Evolutionary conservation across 2,888 invertebrate species (phyloP).

Genomic region (Trachelus iudaicus): DNA sequence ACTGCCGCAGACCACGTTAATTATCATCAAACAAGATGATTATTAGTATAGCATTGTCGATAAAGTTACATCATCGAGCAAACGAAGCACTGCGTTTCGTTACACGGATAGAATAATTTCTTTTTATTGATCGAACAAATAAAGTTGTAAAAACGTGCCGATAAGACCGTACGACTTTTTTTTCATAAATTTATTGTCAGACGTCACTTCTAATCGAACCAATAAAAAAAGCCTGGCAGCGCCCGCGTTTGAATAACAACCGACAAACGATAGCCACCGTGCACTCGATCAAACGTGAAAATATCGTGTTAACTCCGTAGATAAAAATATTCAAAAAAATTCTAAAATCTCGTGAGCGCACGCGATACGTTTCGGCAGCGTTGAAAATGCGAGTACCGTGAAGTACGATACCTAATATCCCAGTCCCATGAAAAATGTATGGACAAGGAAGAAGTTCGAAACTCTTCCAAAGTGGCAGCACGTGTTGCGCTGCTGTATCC

Average conservation of each 20-base stretch:
- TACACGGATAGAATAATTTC: background rate
- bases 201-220: background rate
- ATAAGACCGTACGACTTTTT: background rate
- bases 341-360: background rate
- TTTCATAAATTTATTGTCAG: background rate
- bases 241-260: background rate
- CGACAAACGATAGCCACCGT: background rate
- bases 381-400: background rate
- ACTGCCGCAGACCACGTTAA: background rate
- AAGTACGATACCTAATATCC: background rate
- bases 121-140: background rate
- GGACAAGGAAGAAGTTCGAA: background rate
- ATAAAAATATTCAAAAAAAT: background rate
- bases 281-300: too few species aligned
- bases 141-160: background rate
- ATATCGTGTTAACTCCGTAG: too few species aligned
- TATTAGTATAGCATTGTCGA: background rate
- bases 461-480: background rate
- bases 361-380: background rate
- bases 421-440: background rate
- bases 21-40: background rate
- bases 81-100: background rate
- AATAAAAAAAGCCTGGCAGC: background rate
- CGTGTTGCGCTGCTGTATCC: background rate
- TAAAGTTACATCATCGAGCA: background rate